A percentile compares a stretch with the other conserved stretches of the same genome.
Conservation (phyloP, 2,797 vertebrate genomes). For the Leptoclinus maculatus region DNA sequence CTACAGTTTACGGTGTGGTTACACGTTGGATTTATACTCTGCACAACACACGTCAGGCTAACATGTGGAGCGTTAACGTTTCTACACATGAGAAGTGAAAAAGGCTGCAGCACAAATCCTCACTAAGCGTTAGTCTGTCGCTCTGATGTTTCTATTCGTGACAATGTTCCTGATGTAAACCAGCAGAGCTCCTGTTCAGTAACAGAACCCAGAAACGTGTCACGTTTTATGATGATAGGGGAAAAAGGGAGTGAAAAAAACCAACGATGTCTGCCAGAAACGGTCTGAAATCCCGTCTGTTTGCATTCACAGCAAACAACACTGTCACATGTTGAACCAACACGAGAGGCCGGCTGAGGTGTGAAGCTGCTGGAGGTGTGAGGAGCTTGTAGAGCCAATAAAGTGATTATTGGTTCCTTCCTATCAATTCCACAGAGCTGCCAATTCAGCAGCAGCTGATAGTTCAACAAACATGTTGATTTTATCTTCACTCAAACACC, state of each 20-base stretch:
- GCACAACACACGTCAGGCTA: background rate
- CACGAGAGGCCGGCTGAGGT: slow-evolving; percentile 33
- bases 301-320: slow-evolving; percentile 36
- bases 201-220: slow-evolving; percentile 41
- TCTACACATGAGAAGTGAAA: background rate
- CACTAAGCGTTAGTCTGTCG: background rate
- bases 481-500: slow-evolving; percentile 11
- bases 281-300: slow-evolving; percentile 37
- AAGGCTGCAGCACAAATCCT: background rate
- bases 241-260: slow-evolving; percentile 14
- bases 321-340: slow-evolving; percentile 25
- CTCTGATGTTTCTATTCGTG: background rate
- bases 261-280: slow-evolving; percentile 22
- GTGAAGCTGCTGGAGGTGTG: slow-evolving; percentile 55
- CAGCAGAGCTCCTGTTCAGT: slow-evolving; percentile 39
- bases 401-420: slow-evolving; percentile 63
- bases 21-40: background rate
- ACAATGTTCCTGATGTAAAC: slow-evolving; percentile 7
- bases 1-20: too few relatives aligned
- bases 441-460: slow-evolving; percentile 27
- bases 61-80: background rate
- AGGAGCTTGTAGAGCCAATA: slow-evolving; percentile 59
- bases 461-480: slow-evolving; percentile 18
- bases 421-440: slow-evolving; percentile 29
- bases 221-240: slow-evolving; percentile 58